Base-by-base conservation (phyloP, 2,797 vertebrate species). In the Chromis chromis region DNA sequence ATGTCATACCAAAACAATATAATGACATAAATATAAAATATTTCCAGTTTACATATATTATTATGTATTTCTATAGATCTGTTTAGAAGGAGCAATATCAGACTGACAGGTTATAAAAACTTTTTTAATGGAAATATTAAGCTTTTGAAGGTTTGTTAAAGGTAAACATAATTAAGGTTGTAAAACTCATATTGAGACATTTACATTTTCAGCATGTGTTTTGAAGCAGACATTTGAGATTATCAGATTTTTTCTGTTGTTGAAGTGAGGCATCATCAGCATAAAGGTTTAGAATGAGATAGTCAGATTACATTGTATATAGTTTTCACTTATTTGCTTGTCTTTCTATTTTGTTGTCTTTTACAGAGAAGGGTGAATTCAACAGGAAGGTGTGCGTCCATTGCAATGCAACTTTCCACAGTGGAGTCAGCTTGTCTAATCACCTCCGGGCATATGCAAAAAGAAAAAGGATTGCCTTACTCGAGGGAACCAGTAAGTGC, bases 351-450 rank as follows among this genome's bases (percentile, higher is more conserved):
- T 46, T 66, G 62, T 40, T 83, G 5, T 74, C 25, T 71, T 79
- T 74, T 40, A 62, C 92, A 95, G 94, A 94, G 76, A 94, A 92
- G 81, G 92, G 89, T 56, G 93, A 94, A 85, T 94, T 94, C 83
- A 95, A 94, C 86, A 92, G 93, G 77, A 95, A 95, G 76, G 88
- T 96, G 90, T 97, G 96, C 91, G 88, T 96, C 91, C 97, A 97
- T 94, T 97, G 97, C 94, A 97, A 96, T 93, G 95, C 95, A 91
- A 95, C 96, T 73, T 98, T 98, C 94, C 96, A 96, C 93, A 97
- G 96, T 94, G 96, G 96, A 88, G 96, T 98, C 91, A 97, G 96
- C 93, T 94, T 98, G 93, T 97, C 96, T 82, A 98, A 96, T 95
- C 96, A 97, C 93, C 95, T 97, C 87, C 95, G 96, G 89, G 96